These are phyloP conservation scores for Amaurobius ferox DNA, from an alignment of 2,888 invertebrate genomes.

Conservation along the genomic window DNA sequence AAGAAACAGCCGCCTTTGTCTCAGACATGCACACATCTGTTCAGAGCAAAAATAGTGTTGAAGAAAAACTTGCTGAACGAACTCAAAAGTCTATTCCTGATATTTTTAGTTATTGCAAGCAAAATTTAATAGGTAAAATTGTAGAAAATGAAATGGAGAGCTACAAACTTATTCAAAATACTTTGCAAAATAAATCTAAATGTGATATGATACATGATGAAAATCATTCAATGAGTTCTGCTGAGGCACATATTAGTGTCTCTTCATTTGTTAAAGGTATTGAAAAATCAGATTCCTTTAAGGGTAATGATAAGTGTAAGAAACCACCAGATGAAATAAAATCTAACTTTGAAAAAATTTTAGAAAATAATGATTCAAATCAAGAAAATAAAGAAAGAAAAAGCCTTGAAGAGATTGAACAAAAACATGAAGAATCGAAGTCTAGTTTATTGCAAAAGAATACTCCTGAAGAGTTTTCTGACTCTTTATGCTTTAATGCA, in stretches of 20 bases:
- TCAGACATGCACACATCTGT: background rate
- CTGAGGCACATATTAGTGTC: constrained; percentile 22
- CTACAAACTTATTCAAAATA: constrained; percentile 17
- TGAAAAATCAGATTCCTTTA: constrained; percentile 36
- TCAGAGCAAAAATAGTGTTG: background rate
- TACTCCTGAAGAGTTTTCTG: constrained; percentile 5
- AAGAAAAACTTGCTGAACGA: background rate
- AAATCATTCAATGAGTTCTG: background rate
- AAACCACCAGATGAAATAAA: constrained; percentile 19
- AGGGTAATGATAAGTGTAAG: constrained; percentile 14
- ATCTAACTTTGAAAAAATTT: background rate
- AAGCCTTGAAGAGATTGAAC: background rate
- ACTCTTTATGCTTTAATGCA: background rate
- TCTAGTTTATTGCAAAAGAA: background rate
- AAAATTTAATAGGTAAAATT: background rate
- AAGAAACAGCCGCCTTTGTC: background rate
- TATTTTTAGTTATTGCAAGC: background rate
- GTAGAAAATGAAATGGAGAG: background rate
- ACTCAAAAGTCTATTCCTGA: background rate
- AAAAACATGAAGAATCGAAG: background rate
- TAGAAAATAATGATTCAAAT: background rate
- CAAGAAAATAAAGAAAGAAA: background rate
- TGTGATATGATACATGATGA: constrained; percentile 3
- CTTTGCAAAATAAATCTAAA: constrained; percentile 1
- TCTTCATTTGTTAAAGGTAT: constrained; percentile 50